Percentiles rank a stretch among this genome's conserved stretches.
Conservation (phyloP, 2,113 vertebrate species). For the Lampris incognitus region DNA sequence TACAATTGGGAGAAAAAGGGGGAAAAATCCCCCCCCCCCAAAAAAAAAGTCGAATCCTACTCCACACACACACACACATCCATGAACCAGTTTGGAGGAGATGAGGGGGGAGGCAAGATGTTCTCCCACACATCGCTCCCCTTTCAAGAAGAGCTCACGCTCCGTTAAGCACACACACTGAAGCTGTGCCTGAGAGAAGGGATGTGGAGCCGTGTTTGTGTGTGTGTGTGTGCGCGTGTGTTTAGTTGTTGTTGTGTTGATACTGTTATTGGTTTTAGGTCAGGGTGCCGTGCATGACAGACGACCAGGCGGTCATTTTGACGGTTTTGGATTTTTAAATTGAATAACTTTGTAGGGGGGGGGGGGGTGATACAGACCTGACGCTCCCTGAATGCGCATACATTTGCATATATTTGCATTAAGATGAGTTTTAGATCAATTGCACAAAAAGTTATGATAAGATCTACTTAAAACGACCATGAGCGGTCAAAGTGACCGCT, state of each 20-base stretch:
- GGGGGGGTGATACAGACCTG: no score
- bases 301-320: neutral
- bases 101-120: constrained; percentile 72
- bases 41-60: constrained; percentile 14
- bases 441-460: no score
- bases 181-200: constrained; percentile 41
- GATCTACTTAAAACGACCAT: no score
- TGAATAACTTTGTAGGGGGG: no score
- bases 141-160: constrained; percentile 67
- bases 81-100: constrained; percentile 80
- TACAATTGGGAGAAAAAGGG: no score
- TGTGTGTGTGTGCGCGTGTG: constrained; percentile 17
- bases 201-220: constrained; percentile 33
- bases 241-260: constrained; percentile 46
- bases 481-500: no score
- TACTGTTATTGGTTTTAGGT: constrained; percentile 48
- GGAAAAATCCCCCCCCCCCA: no score
- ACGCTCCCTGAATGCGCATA: no score
- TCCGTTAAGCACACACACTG: constrained; percentile 69
- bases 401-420: no score
- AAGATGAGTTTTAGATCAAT: no score
- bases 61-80: constrained; percentile 32
- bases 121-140: constrained; percentile 62
- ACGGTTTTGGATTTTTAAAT: no score
- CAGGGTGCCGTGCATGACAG: constrained; percentile 53